These are phyloP conservation scores for Egretta garzetta DNA, from an alignment of 2,113 vertebrate genomes.

Conservation along the genomic window DNA sequence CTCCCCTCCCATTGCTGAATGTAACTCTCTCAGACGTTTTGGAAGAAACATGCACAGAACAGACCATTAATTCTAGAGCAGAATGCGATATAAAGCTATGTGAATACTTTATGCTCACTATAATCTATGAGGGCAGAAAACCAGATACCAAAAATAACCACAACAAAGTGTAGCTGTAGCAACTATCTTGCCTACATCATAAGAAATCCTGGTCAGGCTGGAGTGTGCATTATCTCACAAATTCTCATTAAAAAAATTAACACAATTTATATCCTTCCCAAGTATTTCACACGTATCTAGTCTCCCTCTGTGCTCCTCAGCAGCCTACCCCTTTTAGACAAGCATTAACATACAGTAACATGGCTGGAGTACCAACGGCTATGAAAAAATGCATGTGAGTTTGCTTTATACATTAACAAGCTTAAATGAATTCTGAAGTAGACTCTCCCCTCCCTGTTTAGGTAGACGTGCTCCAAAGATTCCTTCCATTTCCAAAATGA, in stretches of 20 bases:
- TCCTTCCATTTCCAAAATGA: constrained; percentile 46
- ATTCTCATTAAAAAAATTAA: neutral
- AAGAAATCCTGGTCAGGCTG: neutral
- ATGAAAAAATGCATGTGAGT: neutral
- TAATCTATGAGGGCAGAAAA: neutral
- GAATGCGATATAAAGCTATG: neutral
- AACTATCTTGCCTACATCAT: neutral
- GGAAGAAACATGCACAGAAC: neutral
- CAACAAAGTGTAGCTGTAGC: neutral
- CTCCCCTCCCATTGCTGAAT: neutral
- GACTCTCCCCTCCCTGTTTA: neutral
- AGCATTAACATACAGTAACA: neutral
- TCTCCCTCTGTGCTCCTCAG: neutral
- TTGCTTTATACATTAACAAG: neutral
- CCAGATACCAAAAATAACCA: neutral
- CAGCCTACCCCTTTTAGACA: neutral
- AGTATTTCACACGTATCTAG: neutral
- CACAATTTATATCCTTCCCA: neutral
- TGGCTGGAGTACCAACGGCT: neutral
- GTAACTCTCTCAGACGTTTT: neutral
- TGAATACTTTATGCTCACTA: neutral
- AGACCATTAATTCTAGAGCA: neutral
- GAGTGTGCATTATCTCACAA: neutral
- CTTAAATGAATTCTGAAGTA: neutral
- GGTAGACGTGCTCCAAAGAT: constrained; percentile 25